Base-by-base conservation (phyloP, 1,140 invertebrate species). In the Drosophila micromelanica region DNA sequence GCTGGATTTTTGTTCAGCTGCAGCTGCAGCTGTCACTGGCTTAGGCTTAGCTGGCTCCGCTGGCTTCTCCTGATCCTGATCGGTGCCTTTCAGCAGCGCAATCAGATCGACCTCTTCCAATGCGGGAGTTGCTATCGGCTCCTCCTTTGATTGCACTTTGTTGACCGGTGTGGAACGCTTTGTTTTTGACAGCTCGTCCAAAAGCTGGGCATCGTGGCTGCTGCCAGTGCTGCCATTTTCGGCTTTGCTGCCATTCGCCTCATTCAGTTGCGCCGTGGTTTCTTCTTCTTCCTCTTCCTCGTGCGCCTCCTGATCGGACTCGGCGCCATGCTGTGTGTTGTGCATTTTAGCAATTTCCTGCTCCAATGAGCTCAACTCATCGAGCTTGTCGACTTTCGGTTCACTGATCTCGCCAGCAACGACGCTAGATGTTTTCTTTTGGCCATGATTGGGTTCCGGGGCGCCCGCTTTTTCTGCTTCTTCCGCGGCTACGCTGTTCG, bases 331-430 rank as follows among this genome's bases (percentile, higher is more conserved):
- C 6, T 55, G 76, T 15, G 77, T 76, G 49, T 82, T 76, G 42
- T 91, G 86, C 65, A 91, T 73, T 81, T 91, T 85, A 1, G 90
- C 90, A 32, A 91, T 90, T 70, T 91, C 90, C 43, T 77, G 80
- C 54, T 91, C 90, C 51, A 91, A 38, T 15, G 78, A 86, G 38
- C 72, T 82, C 51, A 91, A 69, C 56, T 91, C 90, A 49, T 91
- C 90, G 12, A 90, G 38, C 27, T 73, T 72, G 6, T 77, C 64
- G 1, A 32, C 12, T 55, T 51, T 60, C 15, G 17, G 4, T 0
- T 32, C n/a, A 17, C 30, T 37, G 2, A 48, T 40, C 12, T 56
- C 32, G 32, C 1, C 37, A 1, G 51, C 23, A n/a, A 69, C 56
- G 17, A 15, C 64, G 17, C n/a, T 43, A 0, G 37, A 35, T n/a